Evolutionary conservation across 1,140 invertebrate species (phyloP), one percentile per base, ranked within the genome.

Genomic region (Plutomurus gul): DNA sequence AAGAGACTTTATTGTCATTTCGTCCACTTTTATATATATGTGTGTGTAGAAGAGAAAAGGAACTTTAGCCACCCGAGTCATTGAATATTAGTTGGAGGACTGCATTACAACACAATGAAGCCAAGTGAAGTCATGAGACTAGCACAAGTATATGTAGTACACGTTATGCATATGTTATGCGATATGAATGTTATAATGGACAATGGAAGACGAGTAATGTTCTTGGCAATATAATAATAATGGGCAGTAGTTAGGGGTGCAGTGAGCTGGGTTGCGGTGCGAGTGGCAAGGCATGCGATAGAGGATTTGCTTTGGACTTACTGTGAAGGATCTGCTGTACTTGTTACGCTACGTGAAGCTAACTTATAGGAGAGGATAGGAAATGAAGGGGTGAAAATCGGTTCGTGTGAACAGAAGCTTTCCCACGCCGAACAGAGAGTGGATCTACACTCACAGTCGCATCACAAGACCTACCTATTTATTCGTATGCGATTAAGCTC

Each of bases 351-450:
- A 10, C 7, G 39, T 43, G 39, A 13, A n/a, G 11, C 2, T 4
- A 13, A n/a, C n/a, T 10, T 56, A 18, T 18, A 56, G n/a, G 11
- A 56, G 11, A 20, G 39, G 36, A 22, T 27, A 27, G 27, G 56
- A 20, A 72, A 51, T 10, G 56, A 80, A 76, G 79, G 79, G 79
- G 79, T 80, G 75, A 80, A 80, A 80, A 71, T 80, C 79, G 79
- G 79, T 80, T 80, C 79, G 79, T 80, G 79, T 80, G 79, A 80
- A 80, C 79, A 80, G 79, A 80, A 80, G 79, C 79, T 60, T 80
- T 80, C 79, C 79, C 79, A 80, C 79, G 79, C 71, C 79, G 40
- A 56, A 30, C 22, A 18, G 51, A 72, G 56, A 60, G 37, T 43
- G 3, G 37, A 72, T 72, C 70, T 43, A 27, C 43, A 78, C 33